These are phyloP conservation scores for Sebastes oblongus DNA, from an alignment of 2,797 vertebrate genomes.

Conservation along the genomic window DNA sequence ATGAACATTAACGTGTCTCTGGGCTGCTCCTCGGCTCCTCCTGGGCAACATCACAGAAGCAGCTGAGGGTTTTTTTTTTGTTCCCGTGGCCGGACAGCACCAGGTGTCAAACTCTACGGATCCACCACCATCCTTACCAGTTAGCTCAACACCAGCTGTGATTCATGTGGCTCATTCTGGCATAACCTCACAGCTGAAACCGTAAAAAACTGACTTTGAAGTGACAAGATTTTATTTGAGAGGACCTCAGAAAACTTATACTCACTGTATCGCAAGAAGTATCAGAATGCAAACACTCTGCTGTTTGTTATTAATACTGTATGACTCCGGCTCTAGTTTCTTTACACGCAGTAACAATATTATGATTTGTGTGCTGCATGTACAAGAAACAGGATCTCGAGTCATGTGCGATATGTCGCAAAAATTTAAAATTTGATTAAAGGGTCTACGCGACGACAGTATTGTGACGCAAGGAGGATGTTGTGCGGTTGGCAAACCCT, in stretches of 20 bases:
- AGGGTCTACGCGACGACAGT: neutral
- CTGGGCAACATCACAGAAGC: constrained; percentile 55
- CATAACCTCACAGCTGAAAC: constrained; percentile 61
- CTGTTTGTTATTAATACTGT: constrained; percentile 18
- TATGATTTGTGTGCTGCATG: neutral
- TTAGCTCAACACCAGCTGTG: constrained; percentile 53
- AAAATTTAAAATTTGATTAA: neutral
- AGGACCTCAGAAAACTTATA: neutral
- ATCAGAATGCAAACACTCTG: neutral
- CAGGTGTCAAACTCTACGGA: constrained; percentile 59
- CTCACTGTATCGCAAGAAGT: neutral
- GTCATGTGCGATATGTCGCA: neutral
- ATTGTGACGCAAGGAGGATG: neutral
- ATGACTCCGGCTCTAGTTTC: neutral
- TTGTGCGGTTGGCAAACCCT: constrained; percentile 1
- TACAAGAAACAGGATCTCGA: neutral
- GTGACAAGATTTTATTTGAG: neutral
- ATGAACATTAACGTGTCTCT: constrained; percentile 31
- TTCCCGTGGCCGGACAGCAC: constrained; percentile 53
- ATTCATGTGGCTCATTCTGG: constrained; percentile 35
- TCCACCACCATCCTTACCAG: constrained; percentile 31
- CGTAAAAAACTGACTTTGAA: constrained; percentile 53
- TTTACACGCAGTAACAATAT: neutral
- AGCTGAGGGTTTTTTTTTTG: constrained; percentile 63
- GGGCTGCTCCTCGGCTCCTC: constrained; percentile 37